Percentiles rank a stretch among this genome's conserved stretches.
phyloP scores from a whole-genome alignment of 1,140 invertebrate species.

The Scylla paramamosain region DNA sequence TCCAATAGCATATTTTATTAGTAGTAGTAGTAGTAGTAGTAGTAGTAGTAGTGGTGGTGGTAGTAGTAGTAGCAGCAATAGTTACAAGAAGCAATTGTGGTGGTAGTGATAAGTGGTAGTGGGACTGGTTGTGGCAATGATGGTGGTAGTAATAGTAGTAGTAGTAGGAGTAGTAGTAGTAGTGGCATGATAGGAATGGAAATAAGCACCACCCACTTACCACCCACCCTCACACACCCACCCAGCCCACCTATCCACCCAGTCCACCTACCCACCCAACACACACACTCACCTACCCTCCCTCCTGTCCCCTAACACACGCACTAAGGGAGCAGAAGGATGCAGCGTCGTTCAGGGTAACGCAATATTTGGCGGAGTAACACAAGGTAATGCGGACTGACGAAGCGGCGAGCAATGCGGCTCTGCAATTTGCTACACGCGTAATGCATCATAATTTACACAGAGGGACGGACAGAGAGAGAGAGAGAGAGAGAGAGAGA shows the following conservation, averaged over 20 bases:
- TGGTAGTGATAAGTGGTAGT: no score
- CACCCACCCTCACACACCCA: no score
- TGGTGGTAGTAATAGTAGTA: no score
- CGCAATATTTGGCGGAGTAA: background rate
- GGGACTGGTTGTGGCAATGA: no score
- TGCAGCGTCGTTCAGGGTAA: conserved; percentile 4
- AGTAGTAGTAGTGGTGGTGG: background rate
- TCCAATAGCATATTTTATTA: background rate
- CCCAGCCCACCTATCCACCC: no score
- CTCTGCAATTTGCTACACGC: conserved; percentile 28
- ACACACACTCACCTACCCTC: no score
- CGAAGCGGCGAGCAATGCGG: conserved; percentile 35
- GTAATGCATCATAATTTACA: conserved; percentile 53
- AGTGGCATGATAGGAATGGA: no score
- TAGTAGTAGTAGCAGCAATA: background rate
- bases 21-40: background rate
- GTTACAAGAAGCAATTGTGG: background rate
- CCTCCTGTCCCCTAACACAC: no score
- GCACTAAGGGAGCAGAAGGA: background rate
- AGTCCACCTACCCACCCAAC: no score
- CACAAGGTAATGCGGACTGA: conserved; percentile 27
- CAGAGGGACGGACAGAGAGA: conserved; percentile 11
- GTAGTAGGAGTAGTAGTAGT: no score
- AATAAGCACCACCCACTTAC: no score
- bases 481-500: conserved; percentile 48